Percentiles rank a stretch among this genome's conserved stretches.
phyloP scores from a whole-genome alignment of 2,113 vertebrate genomes.

The Prunella fulvescens region DNA sequence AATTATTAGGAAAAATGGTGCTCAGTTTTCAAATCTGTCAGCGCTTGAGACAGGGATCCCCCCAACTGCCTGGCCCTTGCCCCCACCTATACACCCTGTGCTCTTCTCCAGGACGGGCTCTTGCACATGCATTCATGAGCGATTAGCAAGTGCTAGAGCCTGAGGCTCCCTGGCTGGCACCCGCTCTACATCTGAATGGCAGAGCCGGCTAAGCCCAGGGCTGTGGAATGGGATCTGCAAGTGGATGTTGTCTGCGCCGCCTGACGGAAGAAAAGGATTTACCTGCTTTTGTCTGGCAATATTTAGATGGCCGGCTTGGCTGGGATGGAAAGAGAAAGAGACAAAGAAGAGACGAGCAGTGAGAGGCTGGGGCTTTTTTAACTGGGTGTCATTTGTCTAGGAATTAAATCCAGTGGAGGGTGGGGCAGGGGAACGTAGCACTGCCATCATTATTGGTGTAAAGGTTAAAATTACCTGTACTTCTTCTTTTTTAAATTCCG shows the following conservation, averaged over 20 bases:
- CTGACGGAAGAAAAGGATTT: slow-evolving; percentile 56
- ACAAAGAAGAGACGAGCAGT: not conserved
- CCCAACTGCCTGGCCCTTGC: not conserved
- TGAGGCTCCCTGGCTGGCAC: slow-evolving; percentile 25
- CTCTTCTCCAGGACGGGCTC: not conserved
- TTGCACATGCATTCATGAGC: not conserved
- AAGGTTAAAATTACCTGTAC: not conserved
- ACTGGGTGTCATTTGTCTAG: not conserved
- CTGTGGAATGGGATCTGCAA: slow-evolving; percentile 52
- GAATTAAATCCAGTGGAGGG: not conserved
- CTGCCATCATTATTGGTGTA: not conserved
- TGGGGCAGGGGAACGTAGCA: not conserved
- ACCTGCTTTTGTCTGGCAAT: slow-evolving; percentile 36
- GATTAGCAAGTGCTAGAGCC: slow-evolving; percentile 52
- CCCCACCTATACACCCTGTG: not conserved
- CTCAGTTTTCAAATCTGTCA: not conserved
- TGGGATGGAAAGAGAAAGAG: not conserved
- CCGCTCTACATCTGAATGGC: slow-evolving; percentile 54
- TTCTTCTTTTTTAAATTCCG: not conserved
- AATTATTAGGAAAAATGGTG: not conserved
- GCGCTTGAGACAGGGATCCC: not conserved
- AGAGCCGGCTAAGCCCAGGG: not conserved
- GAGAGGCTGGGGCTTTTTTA: not conserved
- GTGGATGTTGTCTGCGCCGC: slow-evolving; percentile 39
- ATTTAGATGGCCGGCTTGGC: not conserved